phyloP scores from a whole-genome alignment of 1,140 invertebrate species.

The Mesaphorura yosii region DNA sequence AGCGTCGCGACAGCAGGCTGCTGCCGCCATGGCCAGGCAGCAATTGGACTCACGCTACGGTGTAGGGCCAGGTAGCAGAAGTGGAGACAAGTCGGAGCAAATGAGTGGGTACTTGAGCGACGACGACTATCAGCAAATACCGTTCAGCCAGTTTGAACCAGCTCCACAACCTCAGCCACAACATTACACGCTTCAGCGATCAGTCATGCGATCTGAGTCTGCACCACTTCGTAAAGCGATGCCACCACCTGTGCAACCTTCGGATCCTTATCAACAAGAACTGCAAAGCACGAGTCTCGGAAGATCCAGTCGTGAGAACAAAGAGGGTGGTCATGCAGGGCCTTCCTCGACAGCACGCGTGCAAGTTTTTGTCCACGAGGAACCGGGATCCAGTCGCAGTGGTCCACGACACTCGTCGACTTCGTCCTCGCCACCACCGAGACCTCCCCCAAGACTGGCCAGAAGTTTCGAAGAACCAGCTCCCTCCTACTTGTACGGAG shows the following conservation, averaged over 20 bases:
- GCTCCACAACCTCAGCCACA: background rate
- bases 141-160: slow-evolving; percentile 33
- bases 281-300: slow-evolving; percentile 3
- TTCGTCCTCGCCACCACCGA: slow-evolving; percentile 18
- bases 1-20: background rate
- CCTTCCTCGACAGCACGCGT: slow-evolving; percentile 35
- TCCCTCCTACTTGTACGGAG: slow-evolving; percentile 31
- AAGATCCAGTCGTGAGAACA: background rate
- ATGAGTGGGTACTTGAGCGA: slow-evolving; percentile 33
- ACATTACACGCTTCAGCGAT: background rate
- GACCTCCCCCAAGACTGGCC: too few relatives aligned
- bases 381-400: slow-evolving; percentile 24
- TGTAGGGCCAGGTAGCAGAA: background rate
- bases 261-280: background rate
- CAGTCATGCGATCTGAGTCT: background rate
- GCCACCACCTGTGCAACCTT: slow-evolving; percentile 18
- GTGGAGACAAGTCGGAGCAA: slow-evolving; percentile 3
- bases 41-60: background rate
- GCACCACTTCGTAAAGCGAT: background rate
- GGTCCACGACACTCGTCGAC: slow-evolving; percentile 14
- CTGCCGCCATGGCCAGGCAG: background rate
- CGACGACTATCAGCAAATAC: slow-evolving; percentile 50
- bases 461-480: slow-evolving; percentile 26
- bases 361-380: slow-evolving; percentile 43
- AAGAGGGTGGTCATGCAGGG: too few relatives aligned